These are phyloP conservation scores for Tribolium castaneum DNA, from an alignment of 1,140 invertebrate species.

Conservation along the genomic window DNA sequence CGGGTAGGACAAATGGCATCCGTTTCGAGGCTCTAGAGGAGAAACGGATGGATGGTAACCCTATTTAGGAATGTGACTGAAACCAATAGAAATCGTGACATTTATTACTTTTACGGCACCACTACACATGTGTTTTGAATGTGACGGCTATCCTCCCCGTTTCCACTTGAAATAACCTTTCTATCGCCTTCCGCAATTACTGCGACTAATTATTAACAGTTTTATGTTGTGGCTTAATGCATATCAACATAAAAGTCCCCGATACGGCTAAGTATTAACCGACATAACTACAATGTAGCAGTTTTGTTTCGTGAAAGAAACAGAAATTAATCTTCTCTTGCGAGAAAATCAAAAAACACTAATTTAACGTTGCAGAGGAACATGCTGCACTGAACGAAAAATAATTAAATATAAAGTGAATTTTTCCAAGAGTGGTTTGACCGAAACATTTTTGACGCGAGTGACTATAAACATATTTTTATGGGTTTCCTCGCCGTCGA, in stretches of 20 bases:
- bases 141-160: neutral
- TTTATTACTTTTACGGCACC: slow-evolving; percentile 25
- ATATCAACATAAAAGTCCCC: neutral
- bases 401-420: neutral
- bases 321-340: neutral
- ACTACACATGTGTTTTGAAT: slow-evolving; percentile 31
- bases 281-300: neutral
- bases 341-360: neutral
- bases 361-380: neutral
- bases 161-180: slow-evolving; percentile 22
- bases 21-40: neutral
- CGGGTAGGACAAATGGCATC: slow-evolving; percentile 11
- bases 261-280: neutral
- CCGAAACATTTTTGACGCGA: neutral
- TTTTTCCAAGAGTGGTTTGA: neutral
- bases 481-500: neutral
- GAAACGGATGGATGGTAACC: slow-evolving; percentile 15
- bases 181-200: neutral
- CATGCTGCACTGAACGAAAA: neutral
- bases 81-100: slow-evolving; percentile 35
- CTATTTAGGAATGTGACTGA: slow-evolving; percentile 25
- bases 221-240: neutral
- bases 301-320: neutral
- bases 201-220: neutral
- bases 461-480: slow-evolving; percentile 26